These are phyloP conservation scores for Hemiscyllium ocellatum DNA, from an alignment of 2,113 vertebrate species.

Conservation along the genomic window DNA sequence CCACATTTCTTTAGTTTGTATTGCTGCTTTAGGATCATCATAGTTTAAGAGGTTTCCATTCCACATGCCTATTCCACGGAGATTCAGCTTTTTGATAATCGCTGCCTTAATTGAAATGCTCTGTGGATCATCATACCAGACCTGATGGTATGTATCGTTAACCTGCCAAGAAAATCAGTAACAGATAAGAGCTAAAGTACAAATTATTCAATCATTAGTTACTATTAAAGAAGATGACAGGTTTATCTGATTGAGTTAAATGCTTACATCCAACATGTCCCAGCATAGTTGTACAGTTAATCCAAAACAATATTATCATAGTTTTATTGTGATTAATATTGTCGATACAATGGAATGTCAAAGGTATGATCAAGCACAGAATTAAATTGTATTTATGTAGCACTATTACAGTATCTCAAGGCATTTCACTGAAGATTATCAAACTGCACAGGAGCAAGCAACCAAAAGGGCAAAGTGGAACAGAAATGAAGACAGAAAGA, in stretches of 20 bases:
- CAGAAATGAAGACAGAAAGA: no score
- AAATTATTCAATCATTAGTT: neutral
- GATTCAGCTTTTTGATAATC: slow-evolving; percentile 54
- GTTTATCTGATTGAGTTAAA: no score
- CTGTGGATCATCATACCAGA: slow-evolving; percentile 84
- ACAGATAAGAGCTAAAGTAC: neutral
- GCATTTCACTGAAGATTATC: no score
- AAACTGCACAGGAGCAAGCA: no score
- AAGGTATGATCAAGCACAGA: no score
- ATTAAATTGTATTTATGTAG: no score
- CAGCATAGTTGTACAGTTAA: neutral
- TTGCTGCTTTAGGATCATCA: slow-evolving; percentile 52
- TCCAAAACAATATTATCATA: neutral
- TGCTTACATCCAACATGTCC: no score
- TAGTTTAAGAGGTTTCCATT: slow-evolving; percentile 82
- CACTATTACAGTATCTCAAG: no score
- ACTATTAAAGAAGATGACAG: neutral
- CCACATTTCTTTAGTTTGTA: slow-evolving; percentile 83
- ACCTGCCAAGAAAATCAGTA: neutral
- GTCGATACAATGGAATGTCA: no score
- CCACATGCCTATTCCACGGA: slow-evolving; percentile 92
- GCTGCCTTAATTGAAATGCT: slow-evolving; percentile 78
- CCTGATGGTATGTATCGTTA: slow-evolving; percentile 64
- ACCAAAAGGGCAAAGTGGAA: no score
- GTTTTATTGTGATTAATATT: no score